Percentiles rank a stretch among this genome's conserved stretches.
Evolutionary conservation across 2,797 vertebrate species (phyloP).

Genomic region (Astyanax mexicanus): DNA sequence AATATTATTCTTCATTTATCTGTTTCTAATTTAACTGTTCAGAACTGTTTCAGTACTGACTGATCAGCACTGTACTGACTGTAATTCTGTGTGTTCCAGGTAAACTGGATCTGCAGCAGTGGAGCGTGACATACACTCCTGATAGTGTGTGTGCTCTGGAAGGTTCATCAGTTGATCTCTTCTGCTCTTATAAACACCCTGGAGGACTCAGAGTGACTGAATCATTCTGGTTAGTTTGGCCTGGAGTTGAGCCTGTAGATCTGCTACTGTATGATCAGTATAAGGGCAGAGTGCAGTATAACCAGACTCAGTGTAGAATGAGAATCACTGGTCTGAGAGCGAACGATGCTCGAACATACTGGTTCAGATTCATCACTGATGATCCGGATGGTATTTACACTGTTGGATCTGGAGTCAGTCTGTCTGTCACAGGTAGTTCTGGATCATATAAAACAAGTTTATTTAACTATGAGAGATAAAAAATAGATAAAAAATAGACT

Average conservation of each 20-base stretch:
- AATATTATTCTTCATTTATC: too few species aligned
- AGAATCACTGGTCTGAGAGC: slow-evolving; percentile 60
- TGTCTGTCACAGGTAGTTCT: slow-evolving; percentile 64
- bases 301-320: slow-evolving; percentile 40
- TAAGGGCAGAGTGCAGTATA: neutral
- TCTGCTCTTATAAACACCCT: slow-evolving; percentile 22
- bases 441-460: too few species aligned
- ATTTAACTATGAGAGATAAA: too few species aligned
- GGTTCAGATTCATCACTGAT: slow-evolving; percentile 37
- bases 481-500: too few species aligned
- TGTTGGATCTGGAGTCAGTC: slow-evolving; percentile 49
- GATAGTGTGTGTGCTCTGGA: slow-evolving; percentile 50
- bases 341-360: slow-evolving; percentile 60
- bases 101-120: too few species aligned
- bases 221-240: slow-evolving; percentile 1
- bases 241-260: neutral
- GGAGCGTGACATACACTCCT: neutral
- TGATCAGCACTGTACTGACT: too few species aligned
- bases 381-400: neutral
- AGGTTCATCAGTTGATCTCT: fast-evolving
- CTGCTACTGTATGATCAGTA: neutral
- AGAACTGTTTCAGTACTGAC: too few species aligned
- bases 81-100: too few species aligned
- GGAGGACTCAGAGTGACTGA: fast-evolving
- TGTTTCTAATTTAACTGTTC: too few species aligned